A percentile compares a stretch with the other conserved stretches of the same genome.
Evolutionary conservation across 2,888 invertebrate genomes (phyloP).

Genomic region (Lumbricus terrestris): DNA sequence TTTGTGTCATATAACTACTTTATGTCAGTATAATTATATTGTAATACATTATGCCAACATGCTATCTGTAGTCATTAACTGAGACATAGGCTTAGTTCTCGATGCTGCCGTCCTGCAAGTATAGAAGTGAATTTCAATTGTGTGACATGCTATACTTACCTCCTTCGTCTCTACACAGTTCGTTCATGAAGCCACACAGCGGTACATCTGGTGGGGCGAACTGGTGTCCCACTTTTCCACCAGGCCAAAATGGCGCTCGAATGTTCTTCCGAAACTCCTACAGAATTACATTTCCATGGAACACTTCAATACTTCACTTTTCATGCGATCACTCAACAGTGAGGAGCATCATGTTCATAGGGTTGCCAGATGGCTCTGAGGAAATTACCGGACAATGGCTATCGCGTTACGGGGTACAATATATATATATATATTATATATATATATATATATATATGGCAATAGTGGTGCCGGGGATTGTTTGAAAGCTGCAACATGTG

Average conservation of each 20-base stretch:
- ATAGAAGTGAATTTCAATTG: not conserved
- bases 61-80: not conserved
- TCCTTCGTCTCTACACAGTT: conserved; percentile 38
- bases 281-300: not conserved
- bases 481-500: too few species aligned
- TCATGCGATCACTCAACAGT: not conserved
- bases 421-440: too few species aligned
- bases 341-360: too few species aligned
- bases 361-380: too few species aligned
- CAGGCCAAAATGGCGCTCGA: conserved; percentile 33
- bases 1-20: too few species aligned
- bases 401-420: too few species aligned
- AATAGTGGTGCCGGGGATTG: too few species aligned
- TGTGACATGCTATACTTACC: conserved; percentile 18
- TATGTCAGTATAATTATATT: too few species aligned
- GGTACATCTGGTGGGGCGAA: conserved; percentile 46
- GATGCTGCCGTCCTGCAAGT: not conserved
- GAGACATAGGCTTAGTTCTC: not conserved
- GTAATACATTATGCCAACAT: not conserved
- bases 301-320: not conserved
- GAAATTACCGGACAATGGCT: too few species aligned
- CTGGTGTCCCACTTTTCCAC: conserved; percentile 34
- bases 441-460: too few species aligned
- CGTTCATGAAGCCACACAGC: conserved; percentile 46
- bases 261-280: conserved; percentile 25